Evolutionary conservation across 2,797 vertebrate genomes (phyloP).

Genomic region (Smutsia temminckii): DNA sequence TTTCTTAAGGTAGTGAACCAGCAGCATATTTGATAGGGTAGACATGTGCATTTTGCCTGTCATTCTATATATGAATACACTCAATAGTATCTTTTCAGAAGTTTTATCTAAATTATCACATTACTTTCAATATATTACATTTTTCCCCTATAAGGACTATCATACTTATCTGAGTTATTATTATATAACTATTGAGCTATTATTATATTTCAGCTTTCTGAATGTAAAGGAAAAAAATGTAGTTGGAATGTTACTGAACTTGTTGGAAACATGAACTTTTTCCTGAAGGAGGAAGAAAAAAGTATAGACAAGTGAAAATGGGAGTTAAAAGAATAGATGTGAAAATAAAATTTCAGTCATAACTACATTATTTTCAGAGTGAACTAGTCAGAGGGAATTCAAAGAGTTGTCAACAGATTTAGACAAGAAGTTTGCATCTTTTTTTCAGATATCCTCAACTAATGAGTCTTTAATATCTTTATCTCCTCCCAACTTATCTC

Average conservation of each 20-base stretch:
- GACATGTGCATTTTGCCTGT: neutral
- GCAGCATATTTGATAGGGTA: neutral
- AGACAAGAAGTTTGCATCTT: slow-evolving; percentile 19
- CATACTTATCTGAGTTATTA: slow-evolving; percentile 5
- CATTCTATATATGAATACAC: neutral
- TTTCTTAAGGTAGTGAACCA: neutral
- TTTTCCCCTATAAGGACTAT: neutral
- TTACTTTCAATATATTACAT: neutral
- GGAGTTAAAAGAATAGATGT: neutral
- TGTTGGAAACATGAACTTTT: neutral
- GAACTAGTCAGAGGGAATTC: neutral
- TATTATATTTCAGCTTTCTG: slow-evolving; percentile 40
- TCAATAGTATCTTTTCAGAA: neutral
- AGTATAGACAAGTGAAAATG: neutral
- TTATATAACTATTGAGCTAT: too few species aligned
- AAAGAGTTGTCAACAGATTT: slow-evolving; percentile 21
- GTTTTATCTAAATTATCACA: neutral
- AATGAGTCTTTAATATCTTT: slow-evolving; percentile 17
- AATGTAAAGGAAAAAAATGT: slow-evolving; percentile 46
- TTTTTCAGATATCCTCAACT: neutral
- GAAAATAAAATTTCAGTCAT: slow-evolving; percentile 25
- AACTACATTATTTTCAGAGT: neutral
- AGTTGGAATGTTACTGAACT: neutral
- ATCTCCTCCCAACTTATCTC: slow-evolving; percentile 7
- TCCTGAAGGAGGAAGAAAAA: neutral